Evolutionary conservation across 2,888 invertebrate species (phyloP), one percentile per base, ranked within the genome.

Genomic region (Glaucopsyche alexis): DNA sequence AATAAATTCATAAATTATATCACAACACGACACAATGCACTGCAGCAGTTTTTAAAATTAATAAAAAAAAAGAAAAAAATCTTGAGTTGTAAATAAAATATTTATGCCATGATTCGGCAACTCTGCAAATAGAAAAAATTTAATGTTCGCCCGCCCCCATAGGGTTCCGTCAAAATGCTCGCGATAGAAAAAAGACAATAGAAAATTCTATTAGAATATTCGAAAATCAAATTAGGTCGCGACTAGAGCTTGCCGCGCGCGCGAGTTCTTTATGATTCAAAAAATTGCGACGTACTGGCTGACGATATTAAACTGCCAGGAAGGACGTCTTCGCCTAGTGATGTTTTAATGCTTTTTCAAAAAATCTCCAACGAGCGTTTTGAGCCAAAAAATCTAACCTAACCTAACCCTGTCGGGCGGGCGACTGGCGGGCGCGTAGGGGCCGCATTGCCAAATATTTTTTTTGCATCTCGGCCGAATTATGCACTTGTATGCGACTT

Each of bases 401-500:
- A 93, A 92, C 92, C 93, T 93, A 93, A 93, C 90, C 91, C 92
- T 85, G 90, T 87, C 92, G 91, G 87, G 90, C 93, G 91, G 91
- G 88, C 93, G 91, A 93, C 93, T 93, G 93, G 87, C 92, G 87
- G 90, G 84, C 91, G 91, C 87, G 91, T 90, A 92, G 93, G 93
- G 92, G 91, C 93, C 92, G 91, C 90, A 91, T 93, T 93, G 93
- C 93, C 93, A 93, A 93, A 93, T 92, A 92, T 92, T 93, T 93
- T 93, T 93, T 93, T 93, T 93, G 93, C 92, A 93, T 93, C 93
- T 93, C 93, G 90, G 89, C 93, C 93, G 93, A 93, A 93, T 91
- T 93, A 92, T 93, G 93, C 93, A 93, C 91, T 92, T 91, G 93
- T 93, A 93, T 93, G 93, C 93, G 92, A 88, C 92, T 92, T 93